Evolutionary conservation across 2,113 vertebrate genomes (phyloP), one percentile per base, ranked within the genome.

Genomic region (Miniopterus natalensis): DNA sequence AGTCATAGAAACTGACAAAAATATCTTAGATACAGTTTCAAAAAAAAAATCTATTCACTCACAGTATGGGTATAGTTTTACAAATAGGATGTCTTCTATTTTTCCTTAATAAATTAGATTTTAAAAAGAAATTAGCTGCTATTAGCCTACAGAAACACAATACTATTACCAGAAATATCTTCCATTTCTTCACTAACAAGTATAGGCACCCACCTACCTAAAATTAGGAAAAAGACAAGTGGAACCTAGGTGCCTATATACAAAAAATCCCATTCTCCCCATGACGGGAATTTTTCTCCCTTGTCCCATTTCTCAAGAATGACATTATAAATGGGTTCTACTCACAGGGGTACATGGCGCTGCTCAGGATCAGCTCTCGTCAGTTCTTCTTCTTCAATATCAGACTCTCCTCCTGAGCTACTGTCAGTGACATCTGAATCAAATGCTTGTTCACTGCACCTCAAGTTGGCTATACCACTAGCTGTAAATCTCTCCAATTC

Each of bases 341-440:
- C 99, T 99, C 97, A 99, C 99, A 99, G 98, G 18, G 99, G 99
- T 73, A 99, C 98, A 2, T 99, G 99, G 77, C 99, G 98, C 90
- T 99, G 99, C 81, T 99, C 99, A 47, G 98, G 98, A 97, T 99
- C 99, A 95, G 98, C 99, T 97, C 99, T 99, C 97, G 98, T 98
- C 94, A 99, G 98, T 98, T 99, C 99, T 88, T 99, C 99, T 55
- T 99, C 99, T 93, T 99, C 99, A 47, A 99, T 97, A 36, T 99
- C 99, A 49, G 99, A 99, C 97, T 99, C 99, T 40, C 99, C 99
- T 47, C 99, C 99, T 0, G 99, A 99, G 97, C 99, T 99, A 98
- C 99, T 99, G 97, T 99, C 99, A 0, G 99, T 99, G 96, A 99
- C 99, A 84, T 99, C 99, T 1, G 99, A 99, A 98, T 99, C 99